phyloP scores from a whole-genome alignment of 2,888 invertebrate genomes.

The Blera fallax region DNA sequence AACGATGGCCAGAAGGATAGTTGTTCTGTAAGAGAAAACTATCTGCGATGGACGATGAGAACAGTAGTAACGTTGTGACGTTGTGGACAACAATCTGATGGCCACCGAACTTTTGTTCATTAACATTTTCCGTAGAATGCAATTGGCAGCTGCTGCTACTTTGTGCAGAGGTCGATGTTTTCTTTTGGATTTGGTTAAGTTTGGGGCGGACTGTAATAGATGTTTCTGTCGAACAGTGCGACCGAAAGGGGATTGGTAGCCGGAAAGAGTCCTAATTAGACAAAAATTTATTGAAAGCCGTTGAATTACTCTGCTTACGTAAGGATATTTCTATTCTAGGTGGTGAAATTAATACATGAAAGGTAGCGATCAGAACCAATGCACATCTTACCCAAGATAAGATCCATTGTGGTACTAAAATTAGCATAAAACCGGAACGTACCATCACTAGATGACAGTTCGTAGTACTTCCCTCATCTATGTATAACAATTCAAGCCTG shows the following conservation, averaged over 20 bases:
- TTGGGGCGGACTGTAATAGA: neutral
- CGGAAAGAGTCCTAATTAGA: too few species aligned
- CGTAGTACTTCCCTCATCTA: too few species aligned
- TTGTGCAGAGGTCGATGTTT: neutral
- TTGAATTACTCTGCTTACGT: too few species aligned
- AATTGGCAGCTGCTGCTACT: slow-evolving; percentile 17
- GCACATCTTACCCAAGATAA: too few species aligned
- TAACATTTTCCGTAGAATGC: slow-evolving; percentile 58
- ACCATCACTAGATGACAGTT: too few species aligned
- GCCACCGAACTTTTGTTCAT: slow-evolving; percentile 60
- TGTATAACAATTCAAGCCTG: too few species aligned
- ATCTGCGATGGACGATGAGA: slow-evolving; percentile 16
- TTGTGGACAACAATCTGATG: slow-evolving; percentile 48
- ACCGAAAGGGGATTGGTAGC: neutral
- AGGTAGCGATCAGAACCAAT: too few species aligned
- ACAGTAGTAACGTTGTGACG: neutral
- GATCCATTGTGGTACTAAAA: too few species aligned
- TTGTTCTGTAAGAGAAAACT: neutral
- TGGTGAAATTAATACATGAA: too few species aligned
- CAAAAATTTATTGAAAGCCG: too few species aligned
- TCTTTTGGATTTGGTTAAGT: neutral
- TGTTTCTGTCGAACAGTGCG: slow-evolving; percentile 18
- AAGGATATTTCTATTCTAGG: too few species aligned
- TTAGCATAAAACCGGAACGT: too few species aligned
- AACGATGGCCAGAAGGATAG: slow-evolving; percentile 2